Evolutionary conservation across 2,888 invertebrate genomes (phyloP), one percentile per base, ranked within the genome.

Genomic region (Drosophila borealis): DNA sequence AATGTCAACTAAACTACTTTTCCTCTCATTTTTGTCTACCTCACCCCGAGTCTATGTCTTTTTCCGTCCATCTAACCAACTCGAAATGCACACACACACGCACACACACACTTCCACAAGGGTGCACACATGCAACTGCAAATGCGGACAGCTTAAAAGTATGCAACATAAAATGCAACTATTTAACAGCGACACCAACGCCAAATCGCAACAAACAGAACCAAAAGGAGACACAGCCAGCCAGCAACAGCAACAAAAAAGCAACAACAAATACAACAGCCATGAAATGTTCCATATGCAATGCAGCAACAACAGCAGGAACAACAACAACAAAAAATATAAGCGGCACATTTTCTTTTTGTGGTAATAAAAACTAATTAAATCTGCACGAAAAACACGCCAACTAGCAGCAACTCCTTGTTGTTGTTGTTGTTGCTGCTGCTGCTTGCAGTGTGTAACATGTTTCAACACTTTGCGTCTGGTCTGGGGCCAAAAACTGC

Each of bases 401-500:
- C 65, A 71, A 68, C 63, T 51, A 50, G 67, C 49, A 63, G 48
- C 14, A 41, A n/a, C 25, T 61, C 61, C 48, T 66, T 55, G 67
- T 46, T 60, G 66, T 50, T 57, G 14, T 41, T 57, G 42, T 4
- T 50, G 29, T 10, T 45, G 51, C 21, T 41, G 41, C 19, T 44
- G 46, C 13, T 37, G 25, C 21, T 50, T 42, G 44, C 56, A 60
- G 60, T 51, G 75, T 69, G 80, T 76, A 84, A 84, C 84, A 84
- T 84, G 84, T 78, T 87, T 84, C 81, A 84, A 87, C 84, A 84
- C 84, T 84, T 84, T 87, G 71, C 84, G 60, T 85, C 75, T 75
- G 61, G 36, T 54, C 53, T 41, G 21, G 50, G 68, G 64, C 78
- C 70, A 74, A 71, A 59, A 70, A 60, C 62, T 54, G 19, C 37